Evolutionary conservation across 2,797 vertebrate species (phyloP), one percentile per base, ranked within the genome.

Genomic region (Acanthornis magna): DNA sequence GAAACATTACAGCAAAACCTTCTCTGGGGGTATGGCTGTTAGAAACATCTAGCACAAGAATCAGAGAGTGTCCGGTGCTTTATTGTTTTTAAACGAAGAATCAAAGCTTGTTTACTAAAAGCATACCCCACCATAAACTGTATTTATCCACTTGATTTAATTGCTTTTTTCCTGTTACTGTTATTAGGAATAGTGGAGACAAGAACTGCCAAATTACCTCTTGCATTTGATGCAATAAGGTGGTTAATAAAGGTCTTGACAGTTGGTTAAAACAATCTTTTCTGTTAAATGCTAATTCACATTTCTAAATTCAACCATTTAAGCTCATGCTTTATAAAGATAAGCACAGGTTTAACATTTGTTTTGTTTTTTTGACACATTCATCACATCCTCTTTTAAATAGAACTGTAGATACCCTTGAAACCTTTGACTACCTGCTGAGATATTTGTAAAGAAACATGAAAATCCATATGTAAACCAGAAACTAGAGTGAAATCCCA

Each of bases 361-460:
- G 15, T 70, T 38, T 48, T 25, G 12, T 3, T 2, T 7, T 68
- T 71, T 63, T 16, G 22, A 86, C 61, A 90, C 54, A 91, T 48
- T 88, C 63, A 89, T 95, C 88, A 80, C 67, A 93, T 93, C 96
- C 75, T 87, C 63, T 80, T 95, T 95, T 55, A 84, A 96, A 93
- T 8, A 85, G 70, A 92, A 40, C 25, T 83, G 75, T 81, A 92
- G 76, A 95, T 79, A 96, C 38, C 88, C 96, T 75, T 96, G 91
- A 97, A 98, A 96, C 97, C 96, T 97, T 93, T 97, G 97, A 98
- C 97, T 85, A 63, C 95, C 97, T 96, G 91, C 97, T 97, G 96
- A 96, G 53, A 92, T 96, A 96, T 95, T 70, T 77, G 75, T 74
- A 83, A 94, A 91, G 75, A 76, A 38, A 85, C 34, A 74, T 47